phyloP scores from a whole-genome alignment of 2,113 vertebrate genomes.

The Gasterosteus nipponicus region DNA sequence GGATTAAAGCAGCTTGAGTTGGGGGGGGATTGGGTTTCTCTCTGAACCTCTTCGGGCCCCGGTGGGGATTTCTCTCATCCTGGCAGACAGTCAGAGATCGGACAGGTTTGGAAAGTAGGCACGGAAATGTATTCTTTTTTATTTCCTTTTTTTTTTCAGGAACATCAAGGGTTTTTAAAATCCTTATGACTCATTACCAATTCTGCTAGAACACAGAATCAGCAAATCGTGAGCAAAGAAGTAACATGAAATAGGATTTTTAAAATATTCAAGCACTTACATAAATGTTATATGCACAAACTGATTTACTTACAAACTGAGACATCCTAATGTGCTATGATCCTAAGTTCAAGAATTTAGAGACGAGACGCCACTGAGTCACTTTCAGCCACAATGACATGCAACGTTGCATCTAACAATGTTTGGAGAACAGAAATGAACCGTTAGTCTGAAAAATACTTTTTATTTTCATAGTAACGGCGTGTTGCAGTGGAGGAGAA shows the following conservation, averaged over 20 bases:
- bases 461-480: constrained; percentile 18
- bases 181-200: neutral
- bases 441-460: neutral
- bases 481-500: constrained; percentile 18
- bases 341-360: neutral
- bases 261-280: neutral
- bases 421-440: neutral
- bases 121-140: neutral
- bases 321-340: constrained; percentile 18
- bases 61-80: constrained; percentile 34
- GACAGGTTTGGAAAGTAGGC: constrained; percentile 12
- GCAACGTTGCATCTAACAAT: neutral
- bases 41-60: constrained; percentile 35
- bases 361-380: neutral
- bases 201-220: neutral
- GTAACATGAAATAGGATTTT: neutral
- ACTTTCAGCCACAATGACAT: neutral
- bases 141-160: neutral
- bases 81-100: constrained; percentile 18
- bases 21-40: constrained; percentile 45
- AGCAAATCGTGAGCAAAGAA: no score
- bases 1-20: constrained; percentile 43
- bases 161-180: neutral
- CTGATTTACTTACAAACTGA: constrained; percentile 3
- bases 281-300: neutral